Base-by-base conservation (phyloP, 2,888 invertebrate species). In the Lithophane ornitopus region DNA sequence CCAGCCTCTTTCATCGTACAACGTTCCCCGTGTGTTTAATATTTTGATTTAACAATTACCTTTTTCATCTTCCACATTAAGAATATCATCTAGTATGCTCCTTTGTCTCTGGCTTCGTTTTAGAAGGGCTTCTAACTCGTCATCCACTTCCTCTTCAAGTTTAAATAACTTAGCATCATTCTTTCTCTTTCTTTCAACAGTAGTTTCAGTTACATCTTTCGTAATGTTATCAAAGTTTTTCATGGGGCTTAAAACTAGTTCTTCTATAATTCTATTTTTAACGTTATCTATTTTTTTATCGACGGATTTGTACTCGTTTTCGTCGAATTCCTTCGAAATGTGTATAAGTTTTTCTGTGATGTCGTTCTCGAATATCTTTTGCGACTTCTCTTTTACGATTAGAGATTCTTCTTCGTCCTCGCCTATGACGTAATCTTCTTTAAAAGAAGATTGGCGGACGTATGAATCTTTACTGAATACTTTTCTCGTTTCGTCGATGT, bases 21-120 rank as follows among this genome's bases (percentile, higher is more conserved):
- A 91, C 89, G 89, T 91, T 87, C 89, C 89, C 91, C 89, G 85
- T 90, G 91, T 89, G 83, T 91, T 90, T 92, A 92, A 88, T 92
- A 89, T 89, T 93, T 92, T 92, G 90, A 92, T 89, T 92, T 90
- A 91, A 93, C 88, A 94, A 92, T 96, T 97, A 97, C 97, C 97
- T 97, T 96, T 96, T 92, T 93, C 96, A 88, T 97, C 96, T 95
- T 97, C 97, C 90, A 97, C 96, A 90, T 97, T 97, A 79, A 97
- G 94, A 88, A 98, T 97, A 93, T 98, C 98, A 87, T 97, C 97
- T 89, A 98, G 96, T 89, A 97, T 97, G 93, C 97, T 98, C 92
- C 98, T 97, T 92, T 98, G 98, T 89, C 97, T 97, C 92, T 97
- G 97, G 85, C 98, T 97, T 89, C 97, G 97, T 92, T 95, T 97